These are phyloP conservation scores for Dendroctonus ponderosae DNA, from an alignment of 1,140 invertebrate species.

Conservation along the genomic window DNA sequence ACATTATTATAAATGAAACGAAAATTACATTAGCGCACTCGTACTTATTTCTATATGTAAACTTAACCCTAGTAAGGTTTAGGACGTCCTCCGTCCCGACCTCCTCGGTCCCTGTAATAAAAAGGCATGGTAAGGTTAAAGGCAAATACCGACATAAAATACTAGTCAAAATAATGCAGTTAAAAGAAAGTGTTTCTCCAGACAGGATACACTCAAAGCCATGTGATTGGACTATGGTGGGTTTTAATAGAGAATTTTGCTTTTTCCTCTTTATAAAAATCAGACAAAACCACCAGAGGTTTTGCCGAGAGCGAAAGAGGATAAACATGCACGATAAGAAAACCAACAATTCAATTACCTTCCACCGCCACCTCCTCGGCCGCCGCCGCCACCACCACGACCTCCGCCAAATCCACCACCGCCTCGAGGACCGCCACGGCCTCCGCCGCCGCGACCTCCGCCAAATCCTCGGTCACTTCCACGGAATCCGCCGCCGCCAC, in stretches of 20 bases:
- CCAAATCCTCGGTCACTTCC: slow-evolving; percentile 45
- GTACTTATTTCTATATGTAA: too few species aligned
- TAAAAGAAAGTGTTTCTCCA: slow-evolving; percentile 39
- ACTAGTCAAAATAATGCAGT: background rate
- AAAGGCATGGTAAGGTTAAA: slow-evolving; percentile 7
- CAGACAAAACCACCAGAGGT: slow-evolving; percentile 26
- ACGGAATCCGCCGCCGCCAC: slow-evolving; percentile 46
- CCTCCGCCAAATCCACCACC: slow-evolving; percentile 46
- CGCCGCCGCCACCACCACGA: slow-evolving; percentile 43
- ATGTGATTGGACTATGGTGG: slow-evolving; percentile 31
- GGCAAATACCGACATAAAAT: background rate
- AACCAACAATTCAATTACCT: slow-evolving; percentile 28
- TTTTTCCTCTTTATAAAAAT: slow-evolving; percentile 40
- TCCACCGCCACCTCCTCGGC: slow-evolving; percentile 32
- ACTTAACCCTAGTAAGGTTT: slow-evolving; percentile 38
- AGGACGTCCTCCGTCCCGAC: slow-evolving; percentile 35
- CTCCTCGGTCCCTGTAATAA: slow-evolving; percentile 23
- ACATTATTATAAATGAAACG: too few species aligned
- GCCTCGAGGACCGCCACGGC: slow-evolving; percentile 47
- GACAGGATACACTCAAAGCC: slow-evolving; percentile 46
- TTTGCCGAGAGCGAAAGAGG: slow-evolving; percentile 31
- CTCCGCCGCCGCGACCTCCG: slow-evolving; percentile 46
- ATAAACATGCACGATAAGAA: slow-evolving; percentile 2
- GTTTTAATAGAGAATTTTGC: slow-evolving; percentile 41
- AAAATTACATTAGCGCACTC: too few species aligned